A percentile compares a stretch with the other conserved stretches of the same genome.
phyloP scores from a whole-genome alignment of 2,113 vertebrate species.

The Chionis minor region DNA sequence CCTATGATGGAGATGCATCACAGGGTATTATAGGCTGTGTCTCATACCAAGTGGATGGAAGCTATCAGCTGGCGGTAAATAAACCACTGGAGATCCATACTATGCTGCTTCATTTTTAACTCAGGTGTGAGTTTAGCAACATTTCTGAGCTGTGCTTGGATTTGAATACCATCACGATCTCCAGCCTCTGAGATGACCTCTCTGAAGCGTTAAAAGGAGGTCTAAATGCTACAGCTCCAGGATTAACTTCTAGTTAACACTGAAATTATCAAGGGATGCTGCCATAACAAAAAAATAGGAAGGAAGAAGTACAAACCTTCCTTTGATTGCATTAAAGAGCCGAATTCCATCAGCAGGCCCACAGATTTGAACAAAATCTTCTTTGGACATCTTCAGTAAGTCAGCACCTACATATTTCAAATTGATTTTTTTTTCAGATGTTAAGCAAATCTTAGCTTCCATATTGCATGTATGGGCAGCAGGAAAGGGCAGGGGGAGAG shows the following conservation, averaged over 20 bases:
- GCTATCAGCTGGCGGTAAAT: neutral
- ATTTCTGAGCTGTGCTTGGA: neutral
- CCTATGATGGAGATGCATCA: neutral
- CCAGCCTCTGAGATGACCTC: neutral
- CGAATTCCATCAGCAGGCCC: conserved; percentile 94
- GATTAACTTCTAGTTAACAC: neutral
- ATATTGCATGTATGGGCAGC: neutral
- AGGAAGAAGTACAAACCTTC: conserved; percentile 80
- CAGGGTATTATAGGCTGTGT: neutral
- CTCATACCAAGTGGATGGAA: neutral
- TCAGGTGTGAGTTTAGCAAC: neutral
- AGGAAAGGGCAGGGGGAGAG: neutral
- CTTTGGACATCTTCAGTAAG: conserved; percentile 91
- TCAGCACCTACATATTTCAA: conserved; percentile 83
- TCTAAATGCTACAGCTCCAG: neutral
- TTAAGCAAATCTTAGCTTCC: conserved; percentile 38
- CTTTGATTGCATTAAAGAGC: conserved; percentile 93
- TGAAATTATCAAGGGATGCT: neutral
- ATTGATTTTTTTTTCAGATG: conserved; percentile 45
- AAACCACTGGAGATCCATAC: neutral
- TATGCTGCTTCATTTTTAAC: neutral
- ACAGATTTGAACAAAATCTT: conserved; percentile 93
- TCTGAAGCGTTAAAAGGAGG: neutral
- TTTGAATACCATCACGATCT: neutral
- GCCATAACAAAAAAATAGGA: neutral